Conservation (phyloP, 2,888 invertebrate genomes). For the Cerceris rybyensis region DNA sequence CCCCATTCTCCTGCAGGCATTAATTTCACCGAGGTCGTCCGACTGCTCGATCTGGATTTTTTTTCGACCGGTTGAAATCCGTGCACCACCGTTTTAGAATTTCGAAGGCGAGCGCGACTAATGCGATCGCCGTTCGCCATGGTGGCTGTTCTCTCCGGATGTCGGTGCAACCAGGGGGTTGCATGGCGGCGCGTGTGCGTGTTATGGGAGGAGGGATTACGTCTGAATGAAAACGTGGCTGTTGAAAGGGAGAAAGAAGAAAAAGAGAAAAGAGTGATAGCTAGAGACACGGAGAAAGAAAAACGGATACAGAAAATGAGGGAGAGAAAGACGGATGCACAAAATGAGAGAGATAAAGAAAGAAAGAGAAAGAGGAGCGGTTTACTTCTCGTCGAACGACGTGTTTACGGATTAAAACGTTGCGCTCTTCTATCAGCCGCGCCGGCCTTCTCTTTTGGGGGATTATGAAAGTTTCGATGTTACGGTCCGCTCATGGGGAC, state of each 20-base stretch:
- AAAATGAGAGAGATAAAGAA: too few species aligned
- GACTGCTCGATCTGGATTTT: too few species aligned
- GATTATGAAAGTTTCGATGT: constrained; percentile 71
- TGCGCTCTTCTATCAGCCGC: constrained; percentile 55
- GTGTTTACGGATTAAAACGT: constrained; percentile 77
- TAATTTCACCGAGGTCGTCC: constrained; percentile 28
- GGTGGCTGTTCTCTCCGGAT: background rate
- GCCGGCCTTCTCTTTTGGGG: constrained; percentile 65
- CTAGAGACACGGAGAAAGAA: too few species aligned
- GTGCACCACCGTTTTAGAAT: constrained; percentile 40
- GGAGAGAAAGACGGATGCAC: too few species aligned
- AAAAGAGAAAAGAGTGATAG: too few species aligned
- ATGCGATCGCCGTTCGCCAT: constrained; percentile 56
- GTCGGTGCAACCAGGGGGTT: constrained; percentile 14
- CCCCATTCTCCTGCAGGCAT: constrained; percentile 14
- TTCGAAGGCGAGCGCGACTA: constrained; percentile 60
- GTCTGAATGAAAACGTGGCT: constrained; percentile 52
- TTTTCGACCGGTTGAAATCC: constrained; percentile 25
- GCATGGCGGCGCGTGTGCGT: constrained; percentile 38
- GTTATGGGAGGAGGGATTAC: constrained; percentile 60
- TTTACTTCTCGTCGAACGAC: constrained; percentile 51
- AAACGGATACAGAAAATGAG: too few species aligned
- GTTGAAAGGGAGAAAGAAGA: background rate
- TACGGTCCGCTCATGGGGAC: constrained; percentile 46
- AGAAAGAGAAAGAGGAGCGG: background rate